Evolutionary conservation across 2,113 vertebrate genomes (phyloP).

Genomic region (Albula glossodonta): DNA sequence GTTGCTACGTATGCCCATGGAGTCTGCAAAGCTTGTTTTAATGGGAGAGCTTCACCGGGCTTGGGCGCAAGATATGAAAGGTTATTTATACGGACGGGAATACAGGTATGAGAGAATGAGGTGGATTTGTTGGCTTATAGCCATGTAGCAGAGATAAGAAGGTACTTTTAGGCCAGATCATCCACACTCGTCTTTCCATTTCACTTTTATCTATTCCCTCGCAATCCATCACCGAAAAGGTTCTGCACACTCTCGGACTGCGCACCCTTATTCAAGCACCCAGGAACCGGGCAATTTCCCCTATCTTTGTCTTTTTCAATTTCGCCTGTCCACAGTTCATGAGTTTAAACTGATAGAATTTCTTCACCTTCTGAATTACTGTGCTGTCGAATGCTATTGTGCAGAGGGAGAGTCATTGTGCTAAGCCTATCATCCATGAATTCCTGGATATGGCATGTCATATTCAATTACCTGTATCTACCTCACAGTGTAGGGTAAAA

Average conservation of each 20-base stretch:
- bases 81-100: neutral
- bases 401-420: neutral
- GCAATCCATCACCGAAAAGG: neutral
- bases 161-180: neutral
- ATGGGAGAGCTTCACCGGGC: neutral
- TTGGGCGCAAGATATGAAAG: neutral
- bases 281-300: slow-evolving; percentile 6
- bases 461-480: slow-evolving; percentile 9
- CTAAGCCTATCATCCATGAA: neutral
- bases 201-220: neutral
- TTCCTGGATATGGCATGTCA: neutral
- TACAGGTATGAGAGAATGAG: neutral
- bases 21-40: neutral
- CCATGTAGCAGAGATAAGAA: neutral
- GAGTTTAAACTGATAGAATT: slow-evolving; percentile 7
- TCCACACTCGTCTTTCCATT: neutral
- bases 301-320: slow-evolving; percentile 7
- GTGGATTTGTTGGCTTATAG: neutral
- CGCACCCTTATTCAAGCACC: neutral
- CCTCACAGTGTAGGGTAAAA: neutral
- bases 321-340: neutral
- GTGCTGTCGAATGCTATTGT: neutral
- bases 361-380: neutral
- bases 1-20: neutral
- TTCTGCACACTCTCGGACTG: neutral